A percentile compares a stretch with the other conserved stretches of the same genome.
phyloP scores from a whole-genome alignment of 2,113 vertebrate genomes.

The Lampris incognitus region DNA sequence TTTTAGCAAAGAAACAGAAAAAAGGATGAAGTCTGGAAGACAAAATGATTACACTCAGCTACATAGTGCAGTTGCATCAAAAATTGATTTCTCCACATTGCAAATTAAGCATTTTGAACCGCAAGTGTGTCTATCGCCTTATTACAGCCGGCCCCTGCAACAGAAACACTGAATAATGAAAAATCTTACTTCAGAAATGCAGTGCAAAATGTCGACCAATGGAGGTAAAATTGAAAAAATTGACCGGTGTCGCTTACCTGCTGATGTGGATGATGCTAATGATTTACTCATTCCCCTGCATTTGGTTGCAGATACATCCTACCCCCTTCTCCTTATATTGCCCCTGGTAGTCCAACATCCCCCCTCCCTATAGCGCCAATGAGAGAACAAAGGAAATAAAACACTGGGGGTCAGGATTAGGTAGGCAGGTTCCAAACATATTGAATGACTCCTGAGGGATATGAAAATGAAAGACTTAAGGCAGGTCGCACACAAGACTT shows the following conservation, averaged over 20 bases:
- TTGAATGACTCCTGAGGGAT: conserved; percentile 73
- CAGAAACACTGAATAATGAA: too few relatives aligned
- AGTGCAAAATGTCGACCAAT: neutral
- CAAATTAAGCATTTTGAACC: neutral
- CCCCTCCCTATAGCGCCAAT: conserved; percentile 41
- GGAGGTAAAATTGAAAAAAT: neutral
- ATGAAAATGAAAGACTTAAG: conserved; percentile 49
- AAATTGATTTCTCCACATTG: too few relatives aligned
- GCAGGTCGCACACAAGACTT: conserved; percentile 65
- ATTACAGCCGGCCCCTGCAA: too few relatives aligned
- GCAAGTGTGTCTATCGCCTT: too few relatives aligned
- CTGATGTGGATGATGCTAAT: conserved; percentile 26
- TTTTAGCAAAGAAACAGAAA: neutral
- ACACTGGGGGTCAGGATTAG: conserved; percentile 53
- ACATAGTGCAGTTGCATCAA: neutral
- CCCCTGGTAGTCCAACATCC: conserved; percentile 13
- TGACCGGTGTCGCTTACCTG: conserved; percentile 52
- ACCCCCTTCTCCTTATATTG: conserved; percentile 62
- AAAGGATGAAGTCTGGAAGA: neutral
- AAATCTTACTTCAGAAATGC: neutral
- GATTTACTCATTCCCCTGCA: conserved; percentile 58
- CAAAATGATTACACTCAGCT: too few relatives aligned
- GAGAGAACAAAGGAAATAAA: conserved; percentile 57
- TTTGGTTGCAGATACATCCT: conserved; percentile 16
- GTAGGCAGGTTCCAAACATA: conserved; percentile 69